Evolutionary conservation across 2,797 vertebrate species (phyloP).

Genomic region (Melanotaenia boesemani): DNA sequence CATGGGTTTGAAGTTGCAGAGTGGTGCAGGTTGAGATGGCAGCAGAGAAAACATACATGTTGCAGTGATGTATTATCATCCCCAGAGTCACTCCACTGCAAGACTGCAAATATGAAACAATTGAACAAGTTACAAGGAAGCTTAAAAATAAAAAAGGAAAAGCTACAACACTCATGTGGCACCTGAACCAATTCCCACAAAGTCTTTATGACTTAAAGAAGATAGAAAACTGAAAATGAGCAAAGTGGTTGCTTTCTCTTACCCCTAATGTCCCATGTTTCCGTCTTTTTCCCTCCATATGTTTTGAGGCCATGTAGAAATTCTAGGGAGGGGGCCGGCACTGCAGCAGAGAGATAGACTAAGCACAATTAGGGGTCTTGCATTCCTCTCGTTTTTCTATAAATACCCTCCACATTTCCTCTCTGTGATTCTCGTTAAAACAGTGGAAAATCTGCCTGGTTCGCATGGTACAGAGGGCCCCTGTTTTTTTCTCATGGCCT

Average conservation of each 20-base stretch:
- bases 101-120: neutral
- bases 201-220: too few relatives aligned
- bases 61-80: neutral
- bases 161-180: neutral
- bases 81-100: neutral
- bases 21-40: neutral
- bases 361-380: conserved; percentile 91
- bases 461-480: conserved; percentile 61
- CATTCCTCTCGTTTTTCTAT: conserved; percentile 90
- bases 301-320: conserved; percentile 44
- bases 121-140: neutral
- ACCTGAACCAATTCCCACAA: neutral
- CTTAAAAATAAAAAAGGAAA: neutral
- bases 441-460: conserved; percentile 83
- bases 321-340: conserved; percentile 84
- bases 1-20: neutral
- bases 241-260: neutral
- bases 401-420: conserved; percentile 93
- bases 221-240: neutral
- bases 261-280: neutral
- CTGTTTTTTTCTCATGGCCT: conserved; percentile 50
- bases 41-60: too few relatives aligned
- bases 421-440: conserved; percentile 94
- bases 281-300: neutral
- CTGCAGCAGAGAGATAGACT: conserved; percentile 87